Percentiles rank a stretch among this genome's conserved stretches.
Evolutionary conservation across 2,797 vertebrate species (phyloP).

Genomic region (Aselliscus stoliczkanus): DNA sequence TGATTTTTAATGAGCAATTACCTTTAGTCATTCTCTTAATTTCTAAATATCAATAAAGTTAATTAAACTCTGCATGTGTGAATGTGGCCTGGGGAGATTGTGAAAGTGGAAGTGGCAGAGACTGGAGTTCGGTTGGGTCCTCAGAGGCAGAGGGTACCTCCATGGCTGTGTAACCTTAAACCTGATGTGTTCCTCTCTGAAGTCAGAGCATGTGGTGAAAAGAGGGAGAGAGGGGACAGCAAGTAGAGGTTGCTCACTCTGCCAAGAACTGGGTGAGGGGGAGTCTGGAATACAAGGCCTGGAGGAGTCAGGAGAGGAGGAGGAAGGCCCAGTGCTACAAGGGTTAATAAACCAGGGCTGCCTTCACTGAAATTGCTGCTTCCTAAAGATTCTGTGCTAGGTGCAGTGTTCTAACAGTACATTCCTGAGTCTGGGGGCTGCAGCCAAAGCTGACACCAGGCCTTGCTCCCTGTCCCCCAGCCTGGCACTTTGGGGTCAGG

Average conservation of each 20-base stretch:
- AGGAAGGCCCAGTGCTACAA: not conserved
- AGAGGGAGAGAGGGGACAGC: not conserved
- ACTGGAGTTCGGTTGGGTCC: not conserved
- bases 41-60: conserved; percentile 91
- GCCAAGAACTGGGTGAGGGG: not conserved
- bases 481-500: not conserved
- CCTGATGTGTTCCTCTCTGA: conserved; percentile 34
- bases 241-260: not conserved
- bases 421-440: conserved; percentile 35
- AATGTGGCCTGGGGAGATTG: conserved; percentile 63
- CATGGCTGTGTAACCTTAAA: conserved; percentile 49
- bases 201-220: not conserved
- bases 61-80: conserved; percentile 84
- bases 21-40: conserved; percentile 87
- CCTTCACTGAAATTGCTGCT: conserved; percentile 44
- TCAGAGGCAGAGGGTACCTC: not conserved
- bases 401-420: not conserved
- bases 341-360: conserved; percentile 47
- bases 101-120: conserved; percentile 30
- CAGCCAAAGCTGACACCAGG: not conserved
- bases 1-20: conserved; percentile 89
- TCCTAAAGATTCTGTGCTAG: not conserved
- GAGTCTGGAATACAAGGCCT: not conserved
- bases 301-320: not conserved
- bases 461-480: not conserved